phyloP scores from a whole-genome alignment of 1,140 invertebrate genomes.

The Temnothorax nylanderi region DNA sequence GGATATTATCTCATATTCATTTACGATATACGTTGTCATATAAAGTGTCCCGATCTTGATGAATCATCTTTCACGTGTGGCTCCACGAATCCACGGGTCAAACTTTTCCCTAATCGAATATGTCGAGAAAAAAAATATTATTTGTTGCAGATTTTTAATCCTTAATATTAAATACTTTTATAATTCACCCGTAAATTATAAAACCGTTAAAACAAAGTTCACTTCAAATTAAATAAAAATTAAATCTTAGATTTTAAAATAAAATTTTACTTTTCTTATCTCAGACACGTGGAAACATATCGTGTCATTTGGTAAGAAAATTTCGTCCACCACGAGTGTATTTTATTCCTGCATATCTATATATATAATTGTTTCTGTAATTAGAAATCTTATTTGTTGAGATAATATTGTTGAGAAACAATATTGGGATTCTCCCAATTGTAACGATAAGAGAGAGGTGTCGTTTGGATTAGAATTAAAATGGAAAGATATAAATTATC shows the following conservation, averaged over 20 bases:
- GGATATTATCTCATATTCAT: conserved; percentile 2
- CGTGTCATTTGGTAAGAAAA: not conserved
- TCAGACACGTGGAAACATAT: not conserved
- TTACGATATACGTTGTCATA: not conserved
- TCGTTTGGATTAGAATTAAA: conserved; percentile 27
- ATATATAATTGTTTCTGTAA: not conserved
- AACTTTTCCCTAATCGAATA: not conserved
- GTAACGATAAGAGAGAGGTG: not conserved
- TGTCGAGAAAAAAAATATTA: not conserved
- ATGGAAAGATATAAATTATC: conserved; percentile 35
- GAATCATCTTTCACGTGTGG: not conserved
- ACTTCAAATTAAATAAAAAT: not conserved
- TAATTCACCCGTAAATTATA: not conserved
- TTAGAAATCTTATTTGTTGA: not conserved
- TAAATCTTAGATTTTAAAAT: not conserved
- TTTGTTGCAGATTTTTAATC: not conserved
- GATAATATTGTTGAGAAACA: conserved; percentile 22
- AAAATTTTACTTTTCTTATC: not conserved
- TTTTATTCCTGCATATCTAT: not conserved
- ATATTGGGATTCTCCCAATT: not conserved
- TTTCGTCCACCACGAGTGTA: not conserved
- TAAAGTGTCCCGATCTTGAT: not conserved
- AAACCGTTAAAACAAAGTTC: not conserved
- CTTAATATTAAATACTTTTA: not conserved
- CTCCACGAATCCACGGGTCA: not conserved